Evolutionary conservation across 1,140 invertebrate genomes (phyloP), one percentile per base, ranked within the genome.

Genomic region (Drosophila bocki): DNA sequence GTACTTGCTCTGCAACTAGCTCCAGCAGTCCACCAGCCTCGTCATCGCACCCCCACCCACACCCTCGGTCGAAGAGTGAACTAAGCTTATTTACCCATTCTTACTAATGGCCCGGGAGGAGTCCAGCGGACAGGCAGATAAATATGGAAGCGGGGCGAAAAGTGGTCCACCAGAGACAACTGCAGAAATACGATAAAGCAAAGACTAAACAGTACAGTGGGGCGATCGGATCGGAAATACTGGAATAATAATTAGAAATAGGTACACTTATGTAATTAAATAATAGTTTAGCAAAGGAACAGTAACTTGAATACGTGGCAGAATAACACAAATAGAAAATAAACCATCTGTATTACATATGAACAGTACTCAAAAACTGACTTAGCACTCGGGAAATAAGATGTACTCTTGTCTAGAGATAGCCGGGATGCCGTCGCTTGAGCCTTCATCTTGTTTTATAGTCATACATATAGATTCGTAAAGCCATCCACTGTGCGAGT

Each of bases 31-130:
- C 42, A 7, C 22, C 59, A 37, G 26, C 50, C 12, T 12, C 29
- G 29, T 51, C 29, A 17, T 42, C 29, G n/a, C 26, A 1, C 33
- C 39, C n/a, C n/a, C 15, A 22, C 54, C 17, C 47, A 45, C 48
- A 39, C 47, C 22, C 44, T 39, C 50, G 13, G 45, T 37, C 37
- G n/a, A n/a, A 35, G 13, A 68, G 62, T 44, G 41, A 54, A 68
- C 62, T 56, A 68, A 70, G 63, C 48, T 68, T 70, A 70, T 70
- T 70, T 70, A 54, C 63, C 63, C 67, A 70, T 68, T 53, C 37
- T 54, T 47, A 51, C 67, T 56, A 69, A 70, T 70, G 63, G 67
- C 67, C 44, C 53, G 33, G 63, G 48, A 47, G 63, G 48, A 35
- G 19, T 13, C 33, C 62, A 17, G 7, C 33, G 39, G 33, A 53